These are phyloP conservation scores for Erynnis tages DNA, from an alignment of 2,888 invertebrate species.

Conservation along the genomic window DNA sequence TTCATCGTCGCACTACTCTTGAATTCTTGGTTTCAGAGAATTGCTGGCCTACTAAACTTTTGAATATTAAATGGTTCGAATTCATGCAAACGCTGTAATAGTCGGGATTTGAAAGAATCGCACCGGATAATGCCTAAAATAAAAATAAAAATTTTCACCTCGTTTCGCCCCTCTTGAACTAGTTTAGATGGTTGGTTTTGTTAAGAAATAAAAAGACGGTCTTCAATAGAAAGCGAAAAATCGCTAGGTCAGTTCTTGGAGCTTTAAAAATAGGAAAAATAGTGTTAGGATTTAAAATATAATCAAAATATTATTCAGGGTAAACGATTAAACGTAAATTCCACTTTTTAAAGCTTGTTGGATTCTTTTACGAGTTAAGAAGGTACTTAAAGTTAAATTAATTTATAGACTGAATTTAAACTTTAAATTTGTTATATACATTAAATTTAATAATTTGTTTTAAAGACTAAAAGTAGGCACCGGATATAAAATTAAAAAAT, in stretches of 20 bases:
- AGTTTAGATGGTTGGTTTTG: slow-evolving; percentile 11
- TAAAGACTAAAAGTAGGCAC: too few species aligned
- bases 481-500: too few species aligned
- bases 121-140: slow-evolving; percentile 56
- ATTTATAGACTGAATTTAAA: too few species aligned
- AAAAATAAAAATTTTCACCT: slow-evolving; percentile 50
- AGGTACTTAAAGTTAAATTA: too few species aligned
- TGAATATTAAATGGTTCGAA: background rate
- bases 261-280: slow-evolving; percentile 1
- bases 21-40: too few species aligned
- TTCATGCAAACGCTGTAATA: slow-evolving; percentile 1
- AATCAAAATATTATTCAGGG: background rate
- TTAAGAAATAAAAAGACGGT: slow-evolving; percentile 15
- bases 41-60: slow-evolving; percentile 1
- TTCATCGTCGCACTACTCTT: too few species aligned
- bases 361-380: too few species aligned
- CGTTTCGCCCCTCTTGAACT: slow-evolving; percentile 6
- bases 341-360: too few species aligned
- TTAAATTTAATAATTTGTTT: too few species aligned
- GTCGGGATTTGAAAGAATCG: background rate
- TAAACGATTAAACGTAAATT: too few species aligned
- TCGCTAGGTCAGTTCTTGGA: slow-evolving; percentile 11
- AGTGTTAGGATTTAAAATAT: slow-evolving; percentile 8
- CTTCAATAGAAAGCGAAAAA: slow-evolving; percentile 16
- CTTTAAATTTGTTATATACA: too few species aligned